These are phyloP conservation scores for Nasonia vitripennis DNA, from an alignment of 1,140 invertebrate species.

Conservation along the genomic window DNA sequence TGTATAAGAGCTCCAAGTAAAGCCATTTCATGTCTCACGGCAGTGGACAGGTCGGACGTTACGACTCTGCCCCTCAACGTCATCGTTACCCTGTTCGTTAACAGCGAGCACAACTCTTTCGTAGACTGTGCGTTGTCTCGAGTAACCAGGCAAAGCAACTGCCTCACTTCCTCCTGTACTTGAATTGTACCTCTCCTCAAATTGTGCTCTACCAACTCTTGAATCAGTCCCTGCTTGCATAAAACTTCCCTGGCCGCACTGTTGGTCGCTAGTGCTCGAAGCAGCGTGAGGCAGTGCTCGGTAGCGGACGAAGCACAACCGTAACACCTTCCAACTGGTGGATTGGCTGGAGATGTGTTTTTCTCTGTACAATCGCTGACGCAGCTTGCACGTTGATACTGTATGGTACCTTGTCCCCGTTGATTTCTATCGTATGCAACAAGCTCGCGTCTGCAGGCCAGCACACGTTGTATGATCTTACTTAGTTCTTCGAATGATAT, in stretches of 20 bases:
- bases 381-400: constrained; percentile 43
- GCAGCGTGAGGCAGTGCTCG: constrained; percentile 94
- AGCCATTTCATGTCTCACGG: constrained; percentile 91
- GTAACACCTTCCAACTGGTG: constrained; percentile 81
- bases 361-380: constrained; percentile 10
- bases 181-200: constrained; percentile 85
- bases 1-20: constrained; percentile 90
- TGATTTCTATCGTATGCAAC: constrained; percentile 94
- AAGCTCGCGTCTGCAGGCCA: constrained; percentile 92
- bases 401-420: constrained; percentile 68
- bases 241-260: constrained; percentile 85
- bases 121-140: constrained; percentile 92
- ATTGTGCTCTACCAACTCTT: constrained; percentile 94
- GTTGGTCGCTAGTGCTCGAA: constrained; percentile 93
- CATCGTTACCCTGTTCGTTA: constrained; percentile 88
- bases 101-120: constrained; percentile 87
- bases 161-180: constrained; percentile 90
- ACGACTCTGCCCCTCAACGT: constrained; percentile 82
- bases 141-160: constrained; percentile 92
- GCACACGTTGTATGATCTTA: constrained; percentile 94
- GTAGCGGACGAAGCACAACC: constrained; percentile 91
- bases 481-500: constrained; percentile 96
- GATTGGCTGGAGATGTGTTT: constrained; percentile 46
- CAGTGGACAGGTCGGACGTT: constrained; percentile 83
- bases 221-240: constrained; percentile 90